Conservation (phyloP, 2,888 invertebrate genomes). For the Neria commutata region DNA sequence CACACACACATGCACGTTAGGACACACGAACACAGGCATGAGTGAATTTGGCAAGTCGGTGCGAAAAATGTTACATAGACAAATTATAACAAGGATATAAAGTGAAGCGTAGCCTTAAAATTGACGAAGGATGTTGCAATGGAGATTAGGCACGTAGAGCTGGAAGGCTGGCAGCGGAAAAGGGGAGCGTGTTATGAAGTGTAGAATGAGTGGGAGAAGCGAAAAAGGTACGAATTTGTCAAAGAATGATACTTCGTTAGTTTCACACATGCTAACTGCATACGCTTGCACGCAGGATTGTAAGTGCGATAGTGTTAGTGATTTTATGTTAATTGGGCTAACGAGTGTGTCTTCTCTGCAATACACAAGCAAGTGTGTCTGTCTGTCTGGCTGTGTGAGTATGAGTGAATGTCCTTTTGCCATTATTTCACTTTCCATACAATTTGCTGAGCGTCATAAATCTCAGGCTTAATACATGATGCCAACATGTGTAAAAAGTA, state of each 20-base stretch:
- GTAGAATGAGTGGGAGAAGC: background rate
- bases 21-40: constrained; percentile 7
- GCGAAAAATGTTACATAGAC: constrained; percentile 1
- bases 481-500: constrained; percentile 5
- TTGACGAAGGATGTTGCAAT: background rate
- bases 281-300: no score
- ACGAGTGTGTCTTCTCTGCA: background rate
- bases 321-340: constrained; percentile 16
- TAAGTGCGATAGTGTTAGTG: no score
- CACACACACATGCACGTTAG: background rate
- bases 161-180: background rate
- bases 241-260: no score
- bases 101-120: background rate
- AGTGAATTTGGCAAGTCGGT: background rate
- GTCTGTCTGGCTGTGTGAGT: background rate
- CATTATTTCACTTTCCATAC: background rate
- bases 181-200: background rate
- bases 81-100: constrained; percentile 5
- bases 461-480: constrained; percentile 9
- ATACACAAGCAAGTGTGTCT: background rate
- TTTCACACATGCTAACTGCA: no score
- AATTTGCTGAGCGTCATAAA: constrained; percentile 8
- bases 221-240: background rate
- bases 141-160: background rate
- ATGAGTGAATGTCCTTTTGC: background rate